phyloP scores from a whole-genome alignment of 2,888 invertebrate genomes.

The Yponomeuta evonymella region DNA sequence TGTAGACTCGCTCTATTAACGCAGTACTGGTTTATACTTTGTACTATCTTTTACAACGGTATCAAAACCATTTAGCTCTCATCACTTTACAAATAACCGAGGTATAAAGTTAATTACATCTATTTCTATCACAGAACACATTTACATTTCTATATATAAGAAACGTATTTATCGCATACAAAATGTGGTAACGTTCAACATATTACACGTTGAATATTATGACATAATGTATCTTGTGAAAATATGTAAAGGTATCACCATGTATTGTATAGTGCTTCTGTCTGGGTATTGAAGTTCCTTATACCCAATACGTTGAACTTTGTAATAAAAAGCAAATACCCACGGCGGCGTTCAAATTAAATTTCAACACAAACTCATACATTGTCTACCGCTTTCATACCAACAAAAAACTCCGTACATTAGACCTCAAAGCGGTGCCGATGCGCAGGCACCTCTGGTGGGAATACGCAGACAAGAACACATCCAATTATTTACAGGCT shows the following conservation, averaged over 20 bases:
- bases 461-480: constrained; percentile 4
- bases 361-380: neutral
- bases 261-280: neutral
- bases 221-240: too few relatives aligned
- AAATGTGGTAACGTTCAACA: too few relatives aligned
- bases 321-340: neutral
- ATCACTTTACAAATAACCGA: too few relatives aligned
- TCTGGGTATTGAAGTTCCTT: neutral
- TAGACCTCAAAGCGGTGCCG: constrained; percentile 15
- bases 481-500: constrained; percentile 20
- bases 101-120: too few relatives aligned
- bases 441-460: neutral
- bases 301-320: neutral
- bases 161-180: too few relatives aligned
- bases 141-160: too few relatives aligned
- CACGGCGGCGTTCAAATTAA: neutral
- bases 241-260: neutral
- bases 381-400: constrained; percentile 6
- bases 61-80: too few relatives aligned
- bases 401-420: constrained; percentile 4
- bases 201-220: too few relatives aligned
- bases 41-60: too few relatives aligned
- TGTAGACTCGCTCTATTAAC: constrained; percentile 8
- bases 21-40: neutral
- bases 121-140: too few relatives aligned